These are phyloP conservation scores for Solenodon paradoxus DNA, from an alignment of 2,113 vertebrate genomes.

Conservation along the genomic window DNA sequence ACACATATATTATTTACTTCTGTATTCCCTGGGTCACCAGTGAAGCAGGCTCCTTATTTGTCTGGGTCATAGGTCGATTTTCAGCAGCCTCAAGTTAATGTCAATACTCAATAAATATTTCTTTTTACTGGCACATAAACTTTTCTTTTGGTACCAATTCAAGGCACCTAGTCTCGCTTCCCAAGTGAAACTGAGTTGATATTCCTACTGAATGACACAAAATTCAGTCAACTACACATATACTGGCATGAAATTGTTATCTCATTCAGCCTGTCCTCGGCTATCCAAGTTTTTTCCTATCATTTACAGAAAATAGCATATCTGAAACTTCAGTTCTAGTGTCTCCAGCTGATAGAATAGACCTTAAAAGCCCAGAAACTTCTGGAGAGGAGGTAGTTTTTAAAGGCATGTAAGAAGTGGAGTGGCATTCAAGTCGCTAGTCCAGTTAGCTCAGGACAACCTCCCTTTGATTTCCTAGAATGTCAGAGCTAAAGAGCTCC, in stretches of 20 bases:
- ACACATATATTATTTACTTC: neutral
- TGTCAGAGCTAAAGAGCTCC: constrained; percentile 39
- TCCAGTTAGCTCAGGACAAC: constrained; percentile 42
- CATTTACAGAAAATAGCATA: constrained; percentile 7
- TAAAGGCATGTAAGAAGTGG: neutral
- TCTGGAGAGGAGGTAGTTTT: constrained; percentile 2
- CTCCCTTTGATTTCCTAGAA: constrained; percentile 56
- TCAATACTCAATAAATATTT: neutral
- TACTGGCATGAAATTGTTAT: neutral
- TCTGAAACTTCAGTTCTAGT: neutral
- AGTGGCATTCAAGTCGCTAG: neutral
- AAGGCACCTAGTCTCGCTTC: neutral
- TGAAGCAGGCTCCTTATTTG: neutral
- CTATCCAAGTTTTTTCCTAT: neutral
- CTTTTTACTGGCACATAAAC: neutral
- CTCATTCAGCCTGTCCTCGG: neutral
- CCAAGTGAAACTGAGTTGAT: neutral
- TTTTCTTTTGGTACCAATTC: neutral
- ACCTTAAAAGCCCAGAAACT: neutral
- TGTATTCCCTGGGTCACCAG: neutral
- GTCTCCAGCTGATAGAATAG: neutral
- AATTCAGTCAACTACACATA: neutral
- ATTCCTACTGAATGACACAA: neutral
- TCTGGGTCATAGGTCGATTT: neutral
- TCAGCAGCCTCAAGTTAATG: neutral